Evolutionary conservation across 2,113 vertebrate genomes (phyloP), one percentile per base, ranked within the genome.

Genomic region (Lepidothrix coronata): DNA sequence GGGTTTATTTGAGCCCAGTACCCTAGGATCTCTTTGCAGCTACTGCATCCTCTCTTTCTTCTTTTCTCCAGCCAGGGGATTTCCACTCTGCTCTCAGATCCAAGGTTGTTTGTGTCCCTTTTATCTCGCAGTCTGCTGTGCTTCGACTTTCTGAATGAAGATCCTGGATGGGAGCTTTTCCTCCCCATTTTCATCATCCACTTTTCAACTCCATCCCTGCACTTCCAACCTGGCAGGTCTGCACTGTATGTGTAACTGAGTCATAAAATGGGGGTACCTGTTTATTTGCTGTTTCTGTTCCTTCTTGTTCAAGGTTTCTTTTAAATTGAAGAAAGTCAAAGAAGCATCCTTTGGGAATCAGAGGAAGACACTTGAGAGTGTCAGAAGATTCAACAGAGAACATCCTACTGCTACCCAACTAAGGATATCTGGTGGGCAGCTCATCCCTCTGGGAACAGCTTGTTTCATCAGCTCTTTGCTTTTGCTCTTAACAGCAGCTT

Each of bases 1-100:
- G 87, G 46, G 44, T 85, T 87, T 68, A 59, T 87, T 49, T 54
- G 77, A 95, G 77, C 54, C n/a, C 58, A 39, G 13, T 49, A 72
- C 62, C 28, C 81, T 23, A 46, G 54, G 79, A 80, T 86, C 75
- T 95, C 68, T 83, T 89, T 77, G 33, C 59, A 92, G 55, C 68
- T 85, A 83, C 90, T 31, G 94, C 74, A 93, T 46, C 14, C 17
- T 89, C 61, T 82, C 77, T 68, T 70, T 85, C 74, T 77, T 93
- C 85, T 88, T 88, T 95, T 88, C 81, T 91, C 43, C 54, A 91
- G 91, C 81, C 77, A 95, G 93, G 93, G 91, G 78, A 79, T 93
- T 96, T 95, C 95, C 92, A 86, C 54, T 78, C 30, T 70, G 59
- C 41, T 86, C 46, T 68, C 54, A 85, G 77, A 91, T 79, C 71